A percentile compares a stretch with the other conserved stretches of the same genome.
phyloP scores from a whole-genome alignment of 2,113 vertebrate species.

The Spheniscus mendiculus region DNA sequence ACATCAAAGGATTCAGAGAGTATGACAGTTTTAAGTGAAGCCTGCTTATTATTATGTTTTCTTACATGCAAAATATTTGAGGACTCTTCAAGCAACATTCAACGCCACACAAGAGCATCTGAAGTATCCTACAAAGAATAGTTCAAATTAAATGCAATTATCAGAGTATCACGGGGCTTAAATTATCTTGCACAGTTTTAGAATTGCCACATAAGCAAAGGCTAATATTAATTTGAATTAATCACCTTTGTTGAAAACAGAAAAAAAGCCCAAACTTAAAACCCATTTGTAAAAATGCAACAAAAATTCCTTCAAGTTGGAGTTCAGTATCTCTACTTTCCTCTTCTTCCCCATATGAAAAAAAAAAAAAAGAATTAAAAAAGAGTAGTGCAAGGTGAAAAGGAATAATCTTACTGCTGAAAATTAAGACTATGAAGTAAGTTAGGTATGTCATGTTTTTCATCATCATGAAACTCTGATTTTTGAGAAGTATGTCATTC shows the following conservation, averaged over 20 bases:
- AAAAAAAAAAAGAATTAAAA: not conserved
- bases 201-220: slow-evolving; percentile 5
- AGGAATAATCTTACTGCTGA: not conserved
- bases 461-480: not conserved
- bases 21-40: not conserved
- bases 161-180: not conserved
- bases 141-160: slow-evolving; percentile 54
- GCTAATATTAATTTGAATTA: slow-evolving; percentile 12
- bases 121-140: slow-evolving; percentile 35
- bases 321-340: not conserved
- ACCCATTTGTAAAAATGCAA: not conserved
- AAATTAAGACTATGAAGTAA: not conserved
- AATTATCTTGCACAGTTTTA: slow-evolving; percentile 13
- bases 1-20: not conserved
- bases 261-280: not conserved
- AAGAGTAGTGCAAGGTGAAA: not conserved
- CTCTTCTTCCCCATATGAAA: not conserved
- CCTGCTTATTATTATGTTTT: slow-evolving; percentile 55
- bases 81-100: slow-evolving; percentile 41
- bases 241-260: not conserved
- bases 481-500: not conserved
- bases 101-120: slow-evolving; percentile 17
- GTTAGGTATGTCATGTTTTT: not conserved
- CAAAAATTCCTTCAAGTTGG: not conserved
- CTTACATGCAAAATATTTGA: slow-evolving; percentile 32